Base-by-base conservation (phyloP, 64 coral and sea anemone species). In the Montipora cactus region DNA sequence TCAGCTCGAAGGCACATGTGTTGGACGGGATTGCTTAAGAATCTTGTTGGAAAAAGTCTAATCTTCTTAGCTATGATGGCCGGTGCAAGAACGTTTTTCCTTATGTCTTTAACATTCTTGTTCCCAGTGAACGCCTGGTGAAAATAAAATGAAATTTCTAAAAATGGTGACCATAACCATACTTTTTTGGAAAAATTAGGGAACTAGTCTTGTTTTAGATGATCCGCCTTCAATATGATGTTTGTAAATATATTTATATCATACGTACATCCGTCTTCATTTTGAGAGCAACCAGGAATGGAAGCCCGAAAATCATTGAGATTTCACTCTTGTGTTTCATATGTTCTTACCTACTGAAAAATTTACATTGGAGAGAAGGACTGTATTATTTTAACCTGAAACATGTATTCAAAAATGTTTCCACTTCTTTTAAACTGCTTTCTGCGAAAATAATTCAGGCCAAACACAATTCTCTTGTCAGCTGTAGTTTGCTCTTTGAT, bases 1-100 rank as follows among this genome's bases (percentile, higher is more conserved):
- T 97, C 96, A 5, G 92, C 88, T 5, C 90, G 79, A 28, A 97
- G 93, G 69, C 96, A 97, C 62, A 97, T 94, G 23, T 84, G 92
- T 47, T 85, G 37, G 19, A 77, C 51, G 1, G 76, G 62, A 22
- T 76, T 83, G 51, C 91, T 95, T 20, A 79, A 68, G 67, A 78
- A 97, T 53, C 77, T 67, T 7, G 78, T 97, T 15, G 96, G 96
- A 52, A 95, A 84, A 49, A 97, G 90, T 52, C 96, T 69, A 58
- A 97, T 92, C 84, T 87, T 94, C 8, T 92, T 92, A 15, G 96
- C 93, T 5, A 97, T 83, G 58, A 97, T 92, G 3, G 83, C 11
- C 22, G 96, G 93, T 14, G 78, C 76, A 10, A 97, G 77, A 3
- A 20, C 3, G 20, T 92, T 95, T 62, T 88, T 91, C 47, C 79